A percentile compares a stretch with the other conserved stretches of the same genome.
Conservation (phyloP, 2,113 vertebrate species). For the Poecile atricapillus region DNA sequence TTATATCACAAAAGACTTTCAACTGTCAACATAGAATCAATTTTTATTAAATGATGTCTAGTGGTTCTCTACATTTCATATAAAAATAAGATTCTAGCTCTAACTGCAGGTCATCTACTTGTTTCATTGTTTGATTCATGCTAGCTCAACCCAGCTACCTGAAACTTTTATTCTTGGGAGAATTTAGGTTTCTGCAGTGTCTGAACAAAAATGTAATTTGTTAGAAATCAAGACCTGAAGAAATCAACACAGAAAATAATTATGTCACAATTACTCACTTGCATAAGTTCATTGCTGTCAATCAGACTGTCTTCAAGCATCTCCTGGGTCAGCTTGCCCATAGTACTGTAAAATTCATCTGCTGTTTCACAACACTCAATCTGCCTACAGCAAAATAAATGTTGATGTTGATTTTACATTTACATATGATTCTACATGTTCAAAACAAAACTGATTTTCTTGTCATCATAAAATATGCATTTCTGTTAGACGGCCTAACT, state of each 20-base stretch:
- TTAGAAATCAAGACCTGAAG: background rate
- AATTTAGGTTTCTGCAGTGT: background rate
- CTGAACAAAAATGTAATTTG: background rate
- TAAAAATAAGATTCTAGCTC: background rate
- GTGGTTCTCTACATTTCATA: background rate
- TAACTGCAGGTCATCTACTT: background rate
- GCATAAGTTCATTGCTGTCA: slow-evolving; percentile 91
- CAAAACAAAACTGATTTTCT: background rate
- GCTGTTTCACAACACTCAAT: slow-evolving; percentile 93
- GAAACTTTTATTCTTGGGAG: background rate
- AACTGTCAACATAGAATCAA: background rate
- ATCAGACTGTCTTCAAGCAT: slow-evolving; percentile 93
- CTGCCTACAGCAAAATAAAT: slow-evolving; percentile 74
- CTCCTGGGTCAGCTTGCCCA: slow-evolving; percentile 94
- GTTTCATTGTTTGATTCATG: background rate
- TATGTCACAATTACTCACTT: slow-evolving; percentile 73
- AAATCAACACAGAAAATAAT: background rate
- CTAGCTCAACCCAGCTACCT: background rate
- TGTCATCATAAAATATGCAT: background rate
- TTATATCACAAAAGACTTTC: background rate
- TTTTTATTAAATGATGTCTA: background rate
- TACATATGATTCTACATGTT: background rate
- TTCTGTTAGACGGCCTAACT: background rate
- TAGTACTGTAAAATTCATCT: slow-evolving; percentile 96
- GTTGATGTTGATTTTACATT: background rate